Conservation (phyloP, 1,140 invertebrate genomes). For the Chymomyza costata region DNA sequence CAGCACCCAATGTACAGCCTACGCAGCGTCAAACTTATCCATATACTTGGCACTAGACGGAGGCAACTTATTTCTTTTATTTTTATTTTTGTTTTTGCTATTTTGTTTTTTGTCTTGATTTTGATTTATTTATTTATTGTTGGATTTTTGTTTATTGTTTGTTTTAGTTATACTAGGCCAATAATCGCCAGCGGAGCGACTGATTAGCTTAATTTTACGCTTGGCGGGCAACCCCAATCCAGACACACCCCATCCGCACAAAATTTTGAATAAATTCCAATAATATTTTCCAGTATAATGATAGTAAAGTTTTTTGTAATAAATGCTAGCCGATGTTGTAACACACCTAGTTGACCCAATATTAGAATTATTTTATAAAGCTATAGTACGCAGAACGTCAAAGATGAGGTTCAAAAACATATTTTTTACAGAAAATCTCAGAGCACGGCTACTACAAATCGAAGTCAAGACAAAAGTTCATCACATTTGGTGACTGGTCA, state of each 20-base stretch:
- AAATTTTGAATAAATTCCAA: too few species aligned
- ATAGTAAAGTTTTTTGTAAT: too few species aligned
- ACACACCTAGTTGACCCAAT: too few species aligned
- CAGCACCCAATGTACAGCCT: slow-evolving; percentile 9
- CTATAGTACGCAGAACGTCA: too few species aligned
- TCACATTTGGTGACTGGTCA: too few species aligned
- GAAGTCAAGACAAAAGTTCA: too few species aligned
- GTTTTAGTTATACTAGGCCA: slow-evolving; percentile 21
- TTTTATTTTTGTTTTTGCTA: slow-evolving; percentile 17
- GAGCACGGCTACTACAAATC: too few species aligned
- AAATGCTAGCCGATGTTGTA: too few species aligned
- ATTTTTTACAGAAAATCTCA: too few species aligned
- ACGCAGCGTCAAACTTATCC: slow-evolving; percentile 61
- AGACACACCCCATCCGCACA: slow-evolving; percentile 39
- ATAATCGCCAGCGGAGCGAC: slow-evolving; percentile 65
- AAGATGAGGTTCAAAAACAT: too few species aligned
- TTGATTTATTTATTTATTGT: slow-evolving; percentile 72
- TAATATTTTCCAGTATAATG: too few species aligned
- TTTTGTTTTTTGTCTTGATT: slow-evolving; percentile 28
- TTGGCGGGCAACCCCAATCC: slow-evolving; percentile 29
- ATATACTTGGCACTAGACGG: slow-evolving; percentile 55
- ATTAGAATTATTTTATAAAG: too few species aligned
- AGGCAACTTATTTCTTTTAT: slow-evolving; percentile 35
- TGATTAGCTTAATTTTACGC: slow-evolving; percentile 68
- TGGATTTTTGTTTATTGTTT: slow-evolving; percentile 22